Evolutionary conservation across 23 tunicate genomes (phyloP), one percentile per base, ranked within the genome.

Genomic region (Trididemnum miniatum): DNA sequence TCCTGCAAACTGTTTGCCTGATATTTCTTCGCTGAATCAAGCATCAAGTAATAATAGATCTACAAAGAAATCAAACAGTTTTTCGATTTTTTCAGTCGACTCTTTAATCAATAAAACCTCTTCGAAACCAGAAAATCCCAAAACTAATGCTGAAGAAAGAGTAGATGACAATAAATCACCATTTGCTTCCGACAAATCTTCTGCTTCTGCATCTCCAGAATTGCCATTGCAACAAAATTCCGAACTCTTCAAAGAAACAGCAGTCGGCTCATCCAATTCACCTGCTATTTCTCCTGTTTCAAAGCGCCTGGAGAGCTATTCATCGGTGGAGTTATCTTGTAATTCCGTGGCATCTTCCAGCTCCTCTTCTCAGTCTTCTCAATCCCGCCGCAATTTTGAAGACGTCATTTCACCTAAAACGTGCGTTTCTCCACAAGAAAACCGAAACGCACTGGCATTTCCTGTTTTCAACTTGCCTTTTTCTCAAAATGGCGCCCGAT

Each of bases 41-140:
- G 18, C 36, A 4, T 2, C 4, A 3, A 54, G 4, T 31, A 37
- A 52, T 4, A 31, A 57, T 1, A 27, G 5, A 12, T 54, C 82
- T 28, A 35, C 38, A 26, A 77, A 28, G 18, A 77, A 77, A 54
- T 2, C 66, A 27, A 31, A 28, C 24, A 73, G 12, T 12, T 73
- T 40, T 39, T 77, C 82, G 9, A 4, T 31, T 15, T 77, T 77
- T 77, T 77, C 82, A 2, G 51, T 77, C 31, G 82, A 77, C 20
- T 52, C 82, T 54, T 77, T 77, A 25, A 77, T 77, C 15, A 36
- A 36, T 12, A 77, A 77, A 52, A 30, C 67, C 2, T 27, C 40
- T 3, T 44, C 54, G 9, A 44, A 9, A 9, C 54, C 54, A 44
- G 54, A 44, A 15, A 9, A 15, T 7, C 54, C 54, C 54, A n/a